Conservation (phyloP, 2,888 invertebrate genomes). For the Rotaria socialis region DNA sequence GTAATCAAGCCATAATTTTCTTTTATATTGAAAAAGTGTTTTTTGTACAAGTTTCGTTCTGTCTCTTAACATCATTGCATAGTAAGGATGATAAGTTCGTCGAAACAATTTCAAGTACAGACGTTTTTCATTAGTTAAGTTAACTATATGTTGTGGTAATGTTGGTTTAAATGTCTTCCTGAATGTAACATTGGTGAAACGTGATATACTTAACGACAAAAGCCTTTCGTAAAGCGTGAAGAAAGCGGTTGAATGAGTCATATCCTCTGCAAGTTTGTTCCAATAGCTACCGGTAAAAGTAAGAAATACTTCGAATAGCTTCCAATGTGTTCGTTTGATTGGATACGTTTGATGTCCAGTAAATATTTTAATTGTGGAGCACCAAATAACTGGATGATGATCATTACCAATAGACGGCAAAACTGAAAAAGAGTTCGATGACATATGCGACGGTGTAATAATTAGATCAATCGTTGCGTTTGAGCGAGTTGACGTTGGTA, state of each 20-base stretch:
- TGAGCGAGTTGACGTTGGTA: background rate
- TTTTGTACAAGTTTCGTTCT: background rate
- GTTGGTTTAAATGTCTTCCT: background rate
- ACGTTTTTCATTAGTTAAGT: background rate
- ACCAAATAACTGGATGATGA: background rate
- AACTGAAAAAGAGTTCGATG: background rate
- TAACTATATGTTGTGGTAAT: background rate
- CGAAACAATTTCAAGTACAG: background rate
- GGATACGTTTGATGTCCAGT: background rate
- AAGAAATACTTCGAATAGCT: background rate
- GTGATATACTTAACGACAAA: background rate
- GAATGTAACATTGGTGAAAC: background rate
- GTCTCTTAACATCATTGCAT: background rate
- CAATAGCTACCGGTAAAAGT: background rate
- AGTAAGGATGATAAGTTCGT: background rate
- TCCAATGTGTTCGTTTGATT: slow-evolving; percentile 10
- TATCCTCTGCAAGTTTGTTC: background rate
- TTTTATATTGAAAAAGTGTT: background rate
- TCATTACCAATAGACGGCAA: background rate
- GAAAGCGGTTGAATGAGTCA: background rate
- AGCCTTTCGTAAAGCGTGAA: background rate
- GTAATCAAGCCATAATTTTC: slow-evolving; percentile 1
- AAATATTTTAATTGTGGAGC: background rate
- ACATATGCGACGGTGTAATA: background rate
- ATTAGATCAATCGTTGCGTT: slow-evolving; percentile 17